phyloP scores from a whole-genome alignment of 2,888 invertebrate genomes.

The Diaprepes abbreviatus region DNA sequence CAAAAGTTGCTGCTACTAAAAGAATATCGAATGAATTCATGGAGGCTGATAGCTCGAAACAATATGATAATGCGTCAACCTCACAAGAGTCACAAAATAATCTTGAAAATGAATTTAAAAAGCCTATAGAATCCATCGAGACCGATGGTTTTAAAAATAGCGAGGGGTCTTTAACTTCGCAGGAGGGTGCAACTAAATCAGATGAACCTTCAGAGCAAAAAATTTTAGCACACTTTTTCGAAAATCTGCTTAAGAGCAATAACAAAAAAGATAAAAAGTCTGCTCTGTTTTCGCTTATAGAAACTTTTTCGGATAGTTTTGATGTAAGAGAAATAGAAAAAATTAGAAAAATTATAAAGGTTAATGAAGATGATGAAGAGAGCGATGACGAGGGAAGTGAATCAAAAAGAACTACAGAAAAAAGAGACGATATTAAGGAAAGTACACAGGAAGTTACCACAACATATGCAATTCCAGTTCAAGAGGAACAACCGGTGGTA shows the following conservation, averaged over 20 bases:
- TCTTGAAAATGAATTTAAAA: not conserved
- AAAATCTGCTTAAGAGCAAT: slow-evolving; percentile 57
- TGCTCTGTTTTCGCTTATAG: slow-evolving; percentile 57
- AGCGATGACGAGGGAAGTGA: slow-evolving; percentile 61
- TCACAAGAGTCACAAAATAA: not conserved
- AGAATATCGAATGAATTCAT: not conserved
- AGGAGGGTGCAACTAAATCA: slow-evolving; percentile 14
- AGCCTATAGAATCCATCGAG: slow-evolving; percentile 3
- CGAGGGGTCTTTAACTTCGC: slow-evolving; percentile 19
- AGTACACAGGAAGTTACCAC: slow-evolving; percentile 28
- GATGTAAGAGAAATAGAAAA: slow-evolving; percentile 67
- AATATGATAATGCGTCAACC: not conserved
- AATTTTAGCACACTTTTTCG: slow-evolving; percentile 58
- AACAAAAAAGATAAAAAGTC: slow-evolving; percentile 59
- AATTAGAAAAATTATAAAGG: slow-evolving; percentile 72
- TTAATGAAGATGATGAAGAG: slow-evolving; percentile 72
- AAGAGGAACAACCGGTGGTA: slow-evolving; percentile 42
- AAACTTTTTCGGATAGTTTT: slow-evolving; percentile 58
- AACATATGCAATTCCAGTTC: not conserved
- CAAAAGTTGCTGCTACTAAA: not conserved
- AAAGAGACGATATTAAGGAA: not conserved
- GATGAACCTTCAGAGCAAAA: slow-evolving; percentile 55
- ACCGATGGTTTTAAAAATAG: slow-evolving; percentile 23
- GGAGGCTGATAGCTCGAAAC: not conserved
- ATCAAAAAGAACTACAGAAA: slow-evolving; percentile 19